Conservation (phyloP, 2,797 vertebrate species). For the Acanthis flammea region DNA sequence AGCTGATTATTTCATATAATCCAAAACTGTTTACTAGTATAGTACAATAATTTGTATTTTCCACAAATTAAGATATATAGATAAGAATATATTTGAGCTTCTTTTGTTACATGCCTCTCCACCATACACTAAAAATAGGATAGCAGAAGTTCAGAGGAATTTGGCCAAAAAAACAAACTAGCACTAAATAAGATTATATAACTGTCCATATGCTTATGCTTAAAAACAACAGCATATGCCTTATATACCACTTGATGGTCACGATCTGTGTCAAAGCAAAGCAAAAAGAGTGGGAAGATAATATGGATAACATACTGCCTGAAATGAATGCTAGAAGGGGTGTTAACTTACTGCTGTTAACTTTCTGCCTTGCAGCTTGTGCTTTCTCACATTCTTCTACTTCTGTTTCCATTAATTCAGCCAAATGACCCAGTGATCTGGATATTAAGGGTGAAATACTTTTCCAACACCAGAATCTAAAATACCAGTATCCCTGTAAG, state of each 20-base stretch:
- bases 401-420: not conserved
- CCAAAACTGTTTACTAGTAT: not conserved
- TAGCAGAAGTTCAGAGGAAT: constrained; percentile 4
- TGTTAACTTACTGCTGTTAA: not conserved
- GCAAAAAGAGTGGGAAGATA: constrained; percentile 10
- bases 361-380: not conserved
- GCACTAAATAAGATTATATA: constrained; percentile 32
- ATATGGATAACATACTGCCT: not conserved
- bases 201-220: constrained; percentile 43
- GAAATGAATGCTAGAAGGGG: not conserved
- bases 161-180: not conserved
- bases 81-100: not conserved
- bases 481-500: not conserved
- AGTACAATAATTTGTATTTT: not conserved
- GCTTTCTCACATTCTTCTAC: not conserved
- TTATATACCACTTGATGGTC: constrained; percentile 22
- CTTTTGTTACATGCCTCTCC: not conserved
- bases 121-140: not conserved
- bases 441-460: not conserved
- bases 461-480: not conserved
- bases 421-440: not conserved
- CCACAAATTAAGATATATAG: not conserved
- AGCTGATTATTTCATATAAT: not conserved
- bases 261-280: constrained; percentile 55
- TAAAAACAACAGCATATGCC: constrained; percentile 34